Base-by-base conservation (phyloP, 2,888 invertebrate genomes). In the Malthinus flaveolus region DNA sequence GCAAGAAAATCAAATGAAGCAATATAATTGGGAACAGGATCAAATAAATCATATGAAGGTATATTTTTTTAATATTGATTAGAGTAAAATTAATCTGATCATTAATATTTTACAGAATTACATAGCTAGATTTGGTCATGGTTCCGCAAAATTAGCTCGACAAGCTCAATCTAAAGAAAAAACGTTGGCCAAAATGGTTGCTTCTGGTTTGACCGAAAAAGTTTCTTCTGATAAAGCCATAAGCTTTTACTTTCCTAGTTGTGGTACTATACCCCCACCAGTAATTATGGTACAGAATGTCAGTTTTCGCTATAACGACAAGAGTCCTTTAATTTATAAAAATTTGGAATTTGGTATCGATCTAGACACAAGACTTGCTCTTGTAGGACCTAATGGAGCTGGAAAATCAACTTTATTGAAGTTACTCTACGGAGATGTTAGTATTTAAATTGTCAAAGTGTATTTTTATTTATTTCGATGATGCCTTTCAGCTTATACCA, bases 131-230 rank as follows among this genome's bases (percentile, higher is more conserved):
- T 99, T 99, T 79, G 99, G 99, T 84, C 99, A 99, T 83, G 99
- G 99, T 72, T 96, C 95, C 9, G 99, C 98, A 0, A 99, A 99
- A 81, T 80, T 99, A 65, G 99, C 99, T 0, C 85, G 99, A 59
- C 99, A 99, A 78, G 99, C 99, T 7, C 99, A 99, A 80, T 97
- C 97, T 64, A 99, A 99, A 80, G 99, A 99, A 80, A 99, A 99
- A 80, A 98, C 98, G 0, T 81, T 99, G 58, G 97, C 97, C 15
- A 99, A 99, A 81, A 99, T 99, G 99, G 96, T 99, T 9, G 96
- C 97, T 32, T 93, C 93, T 72, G 98, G 98, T 1, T 84, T 99
- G 15, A 98, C 98, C 0, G 97, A 98, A 75, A 96, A 93, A 81
- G 97, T 98, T 0, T 82, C 85, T 4, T 87, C 85, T 63, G 99